Evolutionary conservation across 2,888 invertebrate species (phyloP).

Genomic region (Vanessa cardui): DNA sequence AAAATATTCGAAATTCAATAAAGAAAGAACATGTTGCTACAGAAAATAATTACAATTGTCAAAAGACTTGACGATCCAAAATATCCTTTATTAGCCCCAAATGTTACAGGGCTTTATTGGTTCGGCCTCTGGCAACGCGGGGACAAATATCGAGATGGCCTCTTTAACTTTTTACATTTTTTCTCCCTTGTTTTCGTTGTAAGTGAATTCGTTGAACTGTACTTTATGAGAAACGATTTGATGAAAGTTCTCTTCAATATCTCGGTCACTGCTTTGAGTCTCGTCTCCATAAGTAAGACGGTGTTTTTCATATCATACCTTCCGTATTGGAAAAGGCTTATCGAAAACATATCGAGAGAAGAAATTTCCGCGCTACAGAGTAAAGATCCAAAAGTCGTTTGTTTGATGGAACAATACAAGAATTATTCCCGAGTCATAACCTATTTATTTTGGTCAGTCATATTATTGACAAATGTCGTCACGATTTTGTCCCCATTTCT

Average conservation of each 20-base stretch:
- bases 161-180: slow-evolving; percentile 50
- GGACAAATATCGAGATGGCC: slow-evolving; percentile 46
- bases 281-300: slow-evolving; percentile 52
- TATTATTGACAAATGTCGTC: slow-evolving; percentile 50
- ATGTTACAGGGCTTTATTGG: slow-evolving; percentile 56
- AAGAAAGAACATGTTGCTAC: slow-evolving; percentile 8
- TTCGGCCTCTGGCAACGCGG: slow-evolving; percentile 59
- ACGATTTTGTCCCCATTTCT: slow-evolving; percentile 53
- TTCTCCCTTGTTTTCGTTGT: slow-evolving; percentile 49
- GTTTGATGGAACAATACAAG: slow-evolving; percentile 52
- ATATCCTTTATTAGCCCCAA: slow-evolving; percentile 64
- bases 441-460: slow-evolving; percentile 56
- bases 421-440: slow-evolving; percentile 57
- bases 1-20: not conserved
- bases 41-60: slow-evolving; percentile 46
- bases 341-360: slow-evolving; percentile 49
- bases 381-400: slow-evolving; percentile 41
- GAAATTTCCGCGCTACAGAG: slow-evolving; percentile 50
- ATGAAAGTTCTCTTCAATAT: slow-evolving; percentile 56
- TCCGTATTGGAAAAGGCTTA: slow-evolving; percentile 46
- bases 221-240: slow-evolving; percentile 51
- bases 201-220: slow-evolving; percentile 54
- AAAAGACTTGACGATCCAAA: slow-evolving; percentile 55
- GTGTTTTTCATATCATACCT: slow-evolving; percentile 49
- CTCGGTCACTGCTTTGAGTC: slow-evolving; percentile 52